phyloP scores from a whole-genome alignment of 30 jellyfish, hydroid and myxozoan species.

The Hydractinia symbiolongicarpus region DNA sequence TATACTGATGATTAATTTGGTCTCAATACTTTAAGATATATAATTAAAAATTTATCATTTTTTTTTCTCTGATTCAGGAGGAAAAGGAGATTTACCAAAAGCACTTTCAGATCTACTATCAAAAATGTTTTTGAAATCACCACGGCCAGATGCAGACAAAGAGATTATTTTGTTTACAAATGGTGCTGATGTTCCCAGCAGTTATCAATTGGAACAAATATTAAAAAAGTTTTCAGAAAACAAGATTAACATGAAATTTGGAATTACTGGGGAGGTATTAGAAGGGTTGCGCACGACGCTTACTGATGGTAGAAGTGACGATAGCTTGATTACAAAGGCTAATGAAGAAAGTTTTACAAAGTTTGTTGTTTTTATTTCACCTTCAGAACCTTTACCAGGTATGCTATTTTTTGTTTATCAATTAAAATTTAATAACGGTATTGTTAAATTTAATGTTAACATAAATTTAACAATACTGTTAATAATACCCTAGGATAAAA shows the following conservation, averaged over 20 bases:
- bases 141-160: neutral
- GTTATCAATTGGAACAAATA: neutral
- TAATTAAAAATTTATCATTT: neutral
- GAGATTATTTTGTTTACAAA: neutral
- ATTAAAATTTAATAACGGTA: no score
- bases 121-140: no score
- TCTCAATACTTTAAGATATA: no score
- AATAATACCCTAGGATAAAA: no score
- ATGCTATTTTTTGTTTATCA: neutral
- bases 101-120: no score
- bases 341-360: conserved; percentile 2
- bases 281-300: neutral
- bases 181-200: neutral
- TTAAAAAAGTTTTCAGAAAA: neutral
- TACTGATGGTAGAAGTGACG: neutral
- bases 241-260: conserved; percentile 1
- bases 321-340: neutral
- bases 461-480: no score
- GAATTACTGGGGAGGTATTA: conserved; percentile 1
- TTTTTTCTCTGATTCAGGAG: no score
- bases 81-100: no score
- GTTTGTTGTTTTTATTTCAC: neutral
- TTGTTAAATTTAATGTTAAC: no score
- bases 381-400: neutral
- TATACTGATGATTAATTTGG: no score